Conservation (phyloP, 2,113 vertebrate species). For the Paramormyrops kingsleyae region DNA sequence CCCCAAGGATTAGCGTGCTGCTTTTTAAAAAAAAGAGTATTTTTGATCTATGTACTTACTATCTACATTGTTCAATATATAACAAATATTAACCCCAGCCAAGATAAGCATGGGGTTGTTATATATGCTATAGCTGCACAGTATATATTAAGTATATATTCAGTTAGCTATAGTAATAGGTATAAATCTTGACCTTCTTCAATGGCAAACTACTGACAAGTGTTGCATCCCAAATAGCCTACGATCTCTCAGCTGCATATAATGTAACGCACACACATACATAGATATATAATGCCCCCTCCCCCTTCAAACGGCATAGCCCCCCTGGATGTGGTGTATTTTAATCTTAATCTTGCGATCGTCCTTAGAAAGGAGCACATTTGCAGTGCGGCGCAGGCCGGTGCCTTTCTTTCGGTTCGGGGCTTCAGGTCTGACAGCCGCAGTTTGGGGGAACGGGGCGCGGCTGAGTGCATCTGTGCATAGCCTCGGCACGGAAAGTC, state of each 20-base stretch:
- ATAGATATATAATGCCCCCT: not conserved
- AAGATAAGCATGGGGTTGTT: not conserved
- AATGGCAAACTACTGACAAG: not conserved
- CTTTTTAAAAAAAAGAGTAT: not conserved
- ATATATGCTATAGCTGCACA: not conserved
- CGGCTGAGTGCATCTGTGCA: not conserved
- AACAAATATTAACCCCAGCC: not conserved
- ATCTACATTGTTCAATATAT: not conserved
- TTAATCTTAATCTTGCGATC: constrained; percentile 11
- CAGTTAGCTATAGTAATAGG: not conserved
- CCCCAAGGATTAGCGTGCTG: not conserved
- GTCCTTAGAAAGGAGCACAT: not conserved
- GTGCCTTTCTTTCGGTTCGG: not conserved
- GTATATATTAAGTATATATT: constrained; percentile 13
- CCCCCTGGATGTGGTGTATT: not conserved
- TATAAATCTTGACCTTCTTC: not conserved
- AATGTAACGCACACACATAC: not conserved
- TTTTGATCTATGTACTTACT: not conserved
- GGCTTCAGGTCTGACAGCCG: not conserved
- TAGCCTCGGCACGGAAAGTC: not conserved
- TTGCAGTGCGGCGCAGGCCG: not conserved
- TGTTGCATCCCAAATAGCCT: not conserved
- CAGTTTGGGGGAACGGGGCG: not conserved
- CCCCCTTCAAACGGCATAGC: not conserved
- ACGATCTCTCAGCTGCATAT: not conserved